phyloP scores from a whole-genome alignment of 2,113 vertebrate species.

The Speoplatyrhinus poulsoni region DNA sequence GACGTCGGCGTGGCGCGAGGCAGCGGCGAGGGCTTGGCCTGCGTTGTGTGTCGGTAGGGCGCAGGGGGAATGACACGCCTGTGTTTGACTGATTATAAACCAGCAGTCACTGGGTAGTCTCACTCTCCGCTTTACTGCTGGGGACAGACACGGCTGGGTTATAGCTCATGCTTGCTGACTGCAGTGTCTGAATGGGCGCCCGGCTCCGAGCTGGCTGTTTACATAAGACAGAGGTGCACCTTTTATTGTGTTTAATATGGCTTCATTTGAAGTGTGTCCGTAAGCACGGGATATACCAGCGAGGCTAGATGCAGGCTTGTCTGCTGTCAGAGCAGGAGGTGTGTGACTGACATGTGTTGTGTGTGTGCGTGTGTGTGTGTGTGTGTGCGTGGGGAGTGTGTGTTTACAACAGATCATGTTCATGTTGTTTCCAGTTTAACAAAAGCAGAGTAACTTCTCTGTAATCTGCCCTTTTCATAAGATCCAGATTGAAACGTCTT shows the following conservation, averaged over 20 bases:
- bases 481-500: slow-evolving; percentile 23
- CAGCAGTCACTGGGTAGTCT: slow-evolving; percentile 73
- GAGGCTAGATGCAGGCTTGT: slow-evolving; percentile 47
- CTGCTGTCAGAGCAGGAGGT: slow-evolving; percentile 49
- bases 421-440: not conserved
- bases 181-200: slow-evolving; percentile 65
- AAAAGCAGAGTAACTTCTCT: not conserved
- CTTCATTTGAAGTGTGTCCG: slow-evolving; percentile 53
- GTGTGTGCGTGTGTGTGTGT: too few species aligned
- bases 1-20: slow-evolving; percentile 46
- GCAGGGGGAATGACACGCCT: slow-evolving; percentile 51
- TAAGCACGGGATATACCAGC: slow-evolving; percentile 35
- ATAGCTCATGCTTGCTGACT: slow-evolving; percentile 63
- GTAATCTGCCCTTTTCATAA: not conserved
- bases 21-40: slow-evolving; percentile 28
- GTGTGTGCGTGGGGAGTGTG: too few species aligned
- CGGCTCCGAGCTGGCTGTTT: slow-evolving; percentile 58
- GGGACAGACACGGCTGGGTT: slow-evolving; percentile 60
- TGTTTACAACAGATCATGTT: too few species aligned
- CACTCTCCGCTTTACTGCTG: slow-evolving; percentile 67
- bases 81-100: slow-evolving; percentile 82
- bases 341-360: not conserved
- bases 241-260: slow-evolving; percentile 72
- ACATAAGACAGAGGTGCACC: slow-evolving; percentile 65
- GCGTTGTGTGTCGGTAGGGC: slow-evolving; percentile 42